Base-by-base conservation (phyloP, 2,797 vertebrate species). In the Dallia pectoralis region DNA sequence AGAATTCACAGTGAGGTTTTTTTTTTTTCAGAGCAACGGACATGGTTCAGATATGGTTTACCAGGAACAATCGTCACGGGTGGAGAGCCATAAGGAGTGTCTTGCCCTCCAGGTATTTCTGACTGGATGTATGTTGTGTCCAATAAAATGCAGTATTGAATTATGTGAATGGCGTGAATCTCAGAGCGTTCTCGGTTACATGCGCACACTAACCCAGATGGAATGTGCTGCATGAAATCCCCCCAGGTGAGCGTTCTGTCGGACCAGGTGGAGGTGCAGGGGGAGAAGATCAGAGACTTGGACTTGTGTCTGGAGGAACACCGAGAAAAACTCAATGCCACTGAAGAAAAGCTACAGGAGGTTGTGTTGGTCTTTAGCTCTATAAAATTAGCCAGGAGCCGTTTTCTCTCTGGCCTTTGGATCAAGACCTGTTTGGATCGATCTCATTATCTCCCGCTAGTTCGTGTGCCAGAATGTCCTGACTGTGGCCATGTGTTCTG, bases 81-180 rank as follows among this genome's bases (percentile, higher is more conserved):
- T 99, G 81, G 97, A 99, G 91, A 98, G 95, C 18, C 97, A 99
- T 91, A 99, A 98, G 90, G 98, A 99, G 83, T 99, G 97, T 79
- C 94, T 99, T 0, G 93, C 98, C 86, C 94, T 99, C 67, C 98
- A 99, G 94, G 97, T 96, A 86, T 79, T 89, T 84, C 40, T 49
- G 5, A 71, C 3, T 25, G 51, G 64, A 75, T 3, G 16, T 15
- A 51, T 74, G 40, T 61, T 8, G 16, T 53, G 49, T 69, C 44
- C 47, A 16, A 32, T 51, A 53, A 44, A 19, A 1, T 8, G 9
- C 56, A 49, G 15, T 33, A 30, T 62, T 30, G 0, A n/a, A 7
- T 63, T 18, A 29, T 32, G 62, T 63, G 62, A 33, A 32, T 32
- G 22, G 22, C 53, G 4, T 6, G n/a, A 32, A 63, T 29, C 27